These are phyloP conservation scores for Prorops nasuta DNA, from an alignment of 1,140 invertebrate species.

Conservation along the genomic window DNA sequence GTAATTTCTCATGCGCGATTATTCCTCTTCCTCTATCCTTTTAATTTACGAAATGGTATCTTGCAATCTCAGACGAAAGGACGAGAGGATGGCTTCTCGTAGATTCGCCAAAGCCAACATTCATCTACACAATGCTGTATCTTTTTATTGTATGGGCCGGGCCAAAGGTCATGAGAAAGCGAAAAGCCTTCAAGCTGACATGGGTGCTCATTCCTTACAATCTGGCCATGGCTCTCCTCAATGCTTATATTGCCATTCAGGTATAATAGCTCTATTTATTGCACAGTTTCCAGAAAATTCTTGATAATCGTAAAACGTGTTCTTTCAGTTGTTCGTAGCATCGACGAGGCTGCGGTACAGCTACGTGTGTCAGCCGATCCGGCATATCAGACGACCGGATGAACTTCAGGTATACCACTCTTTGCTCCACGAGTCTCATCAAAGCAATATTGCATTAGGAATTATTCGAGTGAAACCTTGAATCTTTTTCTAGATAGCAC, in stretches of 20 bases:
- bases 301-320: slow-evolving; percentile 7
- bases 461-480: slow-evolving; percentile 1
- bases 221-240: slow-evolving; percentile 77
- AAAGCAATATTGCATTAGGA: no score
- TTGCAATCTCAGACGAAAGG: slow-evolving; percentile 73
- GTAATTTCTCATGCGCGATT: no score
- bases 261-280: slow-evolving; percentile 46
- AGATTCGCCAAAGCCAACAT: slow-evolving; percentile 76
- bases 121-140: slow-evolving; percentile 74
- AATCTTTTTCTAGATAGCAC: slow-evolving; percentile 72
- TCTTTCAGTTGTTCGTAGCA: slow-evolving; percentile 69
- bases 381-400: slow-evolving; percentile 75
- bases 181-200: slow-evolving; percentile 76
- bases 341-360: slow-evolving; percentile 79
- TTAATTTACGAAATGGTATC: no score
- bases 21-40: no score
- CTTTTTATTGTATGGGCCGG: slow-evolving; percentile 78
- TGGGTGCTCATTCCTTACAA: slow-evolving; percentile 84
- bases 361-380: slow-evolving; percentile 86
- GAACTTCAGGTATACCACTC: slow-evolving; percentile 70
- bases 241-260: slow-evolving; percentile 80
- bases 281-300: no score
- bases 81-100: slow-evolving; percentile 87
- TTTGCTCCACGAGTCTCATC: no score
- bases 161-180: slow-evolving; percentile 79